These are phyloP conservation scores for Drosophila anomelani DNA, from an alignment of 2,888 invertebrate genomes.

Conservation along the genomic window DNA sequence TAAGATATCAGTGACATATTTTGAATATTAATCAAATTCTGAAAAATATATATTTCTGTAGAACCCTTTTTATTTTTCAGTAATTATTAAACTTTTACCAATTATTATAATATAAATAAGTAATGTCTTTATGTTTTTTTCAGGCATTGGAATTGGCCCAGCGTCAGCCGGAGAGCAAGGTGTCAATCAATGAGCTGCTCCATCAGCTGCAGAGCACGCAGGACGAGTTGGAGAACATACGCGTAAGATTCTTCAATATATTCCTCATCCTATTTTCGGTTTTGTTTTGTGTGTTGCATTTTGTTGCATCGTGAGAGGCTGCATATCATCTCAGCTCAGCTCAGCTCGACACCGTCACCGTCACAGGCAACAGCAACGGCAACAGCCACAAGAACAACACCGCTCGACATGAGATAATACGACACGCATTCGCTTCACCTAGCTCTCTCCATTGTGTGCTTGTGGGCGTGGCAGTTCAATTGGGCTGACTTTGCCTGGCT, in stretches of 20 bases:
- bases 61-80: neutral
- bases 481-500: constrained; percentile 69
- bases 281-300: constrained; percentile 84
- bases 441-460: constrained; percentile 23
- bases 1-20: neutral
- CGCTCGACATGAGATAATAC: constrained; percentile 27
- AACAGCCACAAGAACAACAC: constrained; percentile 31
- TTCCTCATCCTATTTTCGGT: constrained; percentile 83
- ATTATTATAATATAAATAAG: neutral
- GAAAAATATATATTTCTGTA: neutral
- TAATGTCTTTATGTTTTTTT: constrained; percentile 1
- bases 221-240: constrained; percentile 94
- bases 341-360: constrained; percentile 27
- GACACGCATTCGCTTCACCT: constrained; percentile 42
- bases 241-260: constrained; percentile 88
- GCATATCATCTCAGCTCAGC: constrained; percentile 19
- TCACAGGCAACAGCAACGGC: constrained; percentile 27
- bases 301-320: constrained; percentile 81
- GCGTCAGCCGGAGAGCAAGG: constrained; percentile 88
- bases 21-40: neutral
- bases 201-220: constrained; percentile 93
- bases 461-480: constrained; percentile 58
- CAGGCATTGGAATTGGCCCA: constrained; percentile 86
- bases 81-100: neutral
- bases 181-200: constrained; percentile 92